Conservation (phyloP, 2,888 invertebrate species). For the Eupithecia tripunctaria region DNA sequence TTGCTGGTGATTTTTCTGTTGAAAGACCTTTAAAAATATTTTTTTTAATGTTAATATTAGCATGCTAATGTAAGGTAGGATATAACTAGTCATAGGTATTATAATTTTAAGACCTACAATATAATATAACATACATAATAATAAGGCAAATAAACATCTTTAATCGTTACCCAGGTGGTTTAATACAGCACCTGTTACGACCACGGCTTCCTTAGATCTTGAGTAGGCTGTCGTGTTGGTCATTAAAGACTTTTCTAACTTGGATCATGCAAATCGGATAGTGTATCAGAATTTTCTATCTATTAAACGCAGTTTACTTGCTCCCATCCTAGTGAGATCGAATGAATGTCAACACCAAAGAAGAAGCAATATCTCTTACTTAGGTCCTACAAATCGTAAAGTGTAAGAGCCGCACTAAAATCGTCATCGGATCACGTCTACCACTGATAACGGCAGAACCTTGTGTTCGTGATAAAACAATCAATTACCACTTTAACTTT, state of each 20-base stretch:
- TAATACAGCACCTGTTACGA: neutral
- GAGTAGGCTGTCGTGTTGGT: neutral
- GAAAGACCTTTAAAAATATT: no score
- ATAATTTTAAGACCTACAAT: no score
- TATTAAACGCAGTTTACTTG: neutral
- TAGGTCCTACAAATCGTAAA: neutral
- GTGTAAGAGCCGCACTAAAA: neutral
- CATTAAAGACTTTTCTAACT: neutral
- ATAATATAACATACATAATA: no score
- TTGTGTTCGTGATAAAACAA: conserved; percentile 57
- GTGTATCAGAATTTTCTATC: no score
- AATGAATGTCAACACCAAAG: neutral
- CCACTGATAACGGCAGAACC: conserved; percentile 64
- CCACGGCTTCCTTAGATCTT: neutral
- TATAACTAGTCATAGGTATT: no score
- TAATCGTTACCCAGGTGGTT: no score
- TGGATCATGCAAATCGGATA: neutral
- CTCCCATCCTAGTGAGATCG: neutral
- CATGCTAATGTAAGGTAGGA: no score
- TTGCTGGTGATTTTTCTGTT: no score
- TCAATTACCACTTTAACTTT: conserved; percentile 55
- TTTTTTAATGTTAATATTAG: no score
- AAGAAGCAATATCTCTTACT: neutral
- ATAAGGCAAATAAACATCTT: no score
- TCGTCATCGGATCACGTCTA: conserved; percentile 61